Conservation (phyloP, 2,113 vertebrate genomes). For the Numida meleagris region DNA sequence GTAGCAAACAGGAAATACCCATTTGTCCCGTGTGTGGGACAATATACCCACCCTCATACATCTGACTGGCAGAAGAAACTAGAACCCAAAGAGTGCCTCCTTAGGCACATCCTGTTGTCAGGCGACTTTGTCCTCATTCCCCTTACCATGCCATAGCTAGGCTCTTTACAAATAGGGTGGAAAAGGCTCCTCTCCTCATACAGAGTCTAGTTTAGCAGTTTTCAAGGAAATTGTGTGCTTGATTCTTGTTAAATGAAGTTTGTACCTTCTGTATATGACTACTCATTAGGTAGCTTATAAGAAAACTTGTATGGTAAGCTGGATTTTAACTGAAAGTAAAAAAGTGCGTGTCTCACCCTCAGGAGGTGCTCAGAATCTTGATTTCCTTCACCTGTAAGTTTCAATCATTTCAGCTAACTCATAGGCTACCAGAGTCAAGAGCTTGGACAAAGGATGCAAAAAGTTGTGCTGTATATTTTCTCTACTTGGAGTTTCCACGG, state of each 20-base stretch:
- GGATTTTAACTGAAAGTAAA: slow-evolving; percentile 3
- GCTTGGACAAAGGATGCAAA: slow-evolving; percentile 12
- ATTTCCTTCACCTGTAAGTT: slow-evolving; percentile 1
- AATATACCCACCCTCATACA: background rate
- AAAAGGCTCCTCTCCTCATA: background rate
- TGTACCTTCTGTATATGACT: background rate
- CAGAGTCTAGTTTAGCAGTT: background rate
- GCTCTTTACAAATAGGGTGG: background rate
- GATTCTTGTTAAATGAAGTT: background rate
- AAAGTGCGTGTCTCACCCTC: background rate
- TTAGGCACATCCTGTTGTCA: background rate
- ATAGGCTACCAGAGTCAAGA: slow-evolving; percentile 7
- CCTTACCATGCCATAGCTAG: background rate
- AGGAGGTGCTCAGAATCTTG: background rate
- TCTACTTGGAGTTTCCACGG: slow-evolving; percentile 33
- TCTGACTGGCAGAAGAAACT: background rate
- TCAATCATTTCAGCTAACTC: slow-evolving; percentile 32
- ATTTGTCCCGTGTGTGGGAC: fast-evolving
- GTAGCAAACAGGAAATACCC: background rate
- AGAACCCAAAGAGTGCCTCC: background rate
- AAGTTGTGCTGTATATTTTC: slow-evolving; percentile 31
- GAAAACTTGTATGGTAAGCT: background rate
- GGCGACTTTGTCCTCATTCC: background rate
- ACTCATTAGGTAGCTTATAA: background rate
- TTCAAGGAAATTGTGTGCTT: background rate